Conservation (phyloP, 2,797 vertebrate genomes). For the Nannoperca australis region DNA sequence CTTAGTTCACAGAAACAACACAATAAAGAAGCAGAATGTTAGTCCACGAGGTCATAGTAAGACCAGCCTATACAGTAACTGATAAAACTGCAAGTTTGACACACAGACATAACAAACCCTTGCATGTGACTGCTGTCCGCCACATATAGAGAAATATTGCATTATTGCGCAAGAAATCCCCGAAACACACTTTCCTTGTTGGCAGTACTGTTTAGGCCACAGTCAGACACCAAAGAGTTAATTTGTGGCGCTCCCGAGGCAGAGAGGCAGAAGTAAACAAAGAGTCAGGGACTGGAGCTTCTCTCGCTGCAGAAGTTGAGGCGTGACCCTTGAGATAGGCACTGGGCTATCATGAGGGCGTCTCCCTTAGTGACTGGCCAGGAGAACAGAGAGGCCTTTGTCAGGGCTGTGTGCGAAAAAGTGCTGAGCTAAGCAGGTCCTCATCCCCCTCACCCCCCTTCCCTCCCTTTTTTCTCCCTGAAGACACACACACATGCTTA, state of each 20-base stretch:
- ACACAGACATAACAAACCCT: neutral
- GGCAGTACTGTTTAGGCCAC: neutral
- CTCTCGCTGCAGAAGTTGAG: slow-evolving; percentile 63
- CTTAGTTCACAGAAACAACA: slow-evolving; percentile 2
- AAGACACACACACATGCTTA: slow-evolving; percentile 54
- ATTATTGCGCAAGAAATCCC: neutral
- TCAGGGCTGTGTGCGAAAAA: slow-evolving; percentile 75
- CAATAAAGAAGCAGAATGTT: slow-evolving; percentile 8
- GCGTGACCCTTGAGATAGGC: slow-evolving; percentile 81
- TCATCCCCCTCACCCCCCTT: neutral
- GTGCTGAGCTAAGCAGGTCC: slow-evolving; percentile 79
- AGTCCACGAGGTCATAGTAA: neutral
- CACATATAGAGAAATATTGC: neutral
- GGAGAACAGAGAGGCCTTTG: slow-evolving; percentile 80
- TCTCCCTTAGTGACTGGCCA: slow-evolving; percentile 71
- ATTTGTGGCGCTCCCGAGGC: slow-evolving; percentile 33
- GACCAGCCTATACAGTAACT: neutral
- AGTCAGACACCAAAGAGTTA: slow-evolving; percentile 57
- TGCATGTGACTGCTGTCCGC: neutral
- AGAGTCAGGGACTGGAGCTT: slow-evolving; percentile 49
- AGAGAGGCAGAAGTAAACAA: slow-evolving; percentile 67
- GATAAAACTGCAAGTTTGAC: neutral
- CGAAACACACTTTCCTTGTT: neutral
- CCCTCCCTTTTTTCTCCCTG: slow-evolving; percentile 45
- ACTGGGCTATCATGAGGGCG: slow-evolving; percentile 80